Base-by-base conservation (phyloP, 2,797 vertebrate genomes). In the Acrocephalus scirpaceus region DNA sequence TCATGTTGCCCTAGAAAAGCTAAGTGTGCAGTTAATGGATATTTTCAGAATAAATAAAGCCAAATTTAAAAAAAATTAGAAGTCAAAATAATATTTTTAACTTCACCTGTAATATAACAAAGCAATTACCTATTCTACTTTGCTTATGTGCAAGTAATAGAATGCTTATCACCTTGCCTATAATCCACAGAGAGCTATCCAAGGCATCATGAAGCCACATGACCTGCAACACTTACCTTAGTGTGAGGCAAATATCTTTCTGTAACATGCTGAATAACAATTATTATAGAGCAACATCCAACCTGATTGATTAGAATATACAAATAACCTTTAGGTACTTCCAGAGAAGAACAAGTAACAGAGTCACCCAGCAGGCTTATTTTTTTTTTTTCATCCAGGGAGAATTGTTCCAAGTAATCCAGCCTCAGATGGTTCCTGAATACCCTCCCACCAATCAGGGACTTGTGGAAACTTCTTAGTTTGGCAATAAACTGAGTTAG, bases 321-420 rank as follows among this genome's bases (percentile, higher is more conserved):
- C 10, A 58, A 70, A 72, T 44, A 87, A 78, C 2, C 2, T 38
- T 58, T 38, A 56, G 4, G 5, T 67, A 15, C 3, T 67, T 58
- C 44, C 23, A 27, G n/a, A 86, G 21, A 50, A 62, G 34, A 85
- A 40, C 11, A 36, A 51, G 6, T 9, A 86, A 34, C 1, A 0
- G 5, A 3, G 10, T 25, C 34, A 45, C 1, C 1, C 6, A 50
- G 7, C 0, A 4, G 13, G 13, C 7, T 69, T 14, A 4, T 30
- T 65, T 36, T 0, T 53, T n/a, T 74, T 58, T 10, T 44, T 79
- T 57, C 22, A 18, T 65, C 9, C 27, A 38, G 48, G 26, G 47
- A 74, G 25, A 27, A 42, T n/a, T 56, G 4, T 8, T 82, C 5
- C 25, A 53, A 5, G 21, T 19, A 38, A 29, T 36, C 9, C 25